Evolutionary conservation across 1,140 invertebrate species (phyloP).

Genomic region (Tribolium castaneum): DNA sequence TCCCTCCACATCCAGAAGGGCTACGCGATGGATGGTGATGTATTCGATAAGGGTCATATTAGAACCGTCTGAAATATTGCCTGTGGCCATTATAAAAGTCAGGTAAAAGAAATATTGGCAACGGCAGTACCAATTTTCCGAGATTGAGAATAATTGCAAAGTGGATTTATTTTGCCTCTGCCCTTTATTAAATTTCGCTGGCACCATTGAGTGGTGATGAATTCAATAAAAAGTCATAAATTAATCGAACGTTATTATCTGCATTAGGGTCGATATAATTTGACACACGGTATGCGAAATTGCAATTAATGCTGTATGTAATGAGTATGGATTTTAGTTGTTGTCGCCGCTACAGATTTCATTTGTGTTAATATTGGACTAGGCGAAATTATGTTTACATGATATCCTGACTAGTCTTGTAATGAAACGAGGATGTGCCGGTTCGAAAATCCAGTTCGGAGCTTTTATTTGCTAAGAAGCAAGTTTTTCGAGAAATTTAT

Average conservation of each 20-base stretch:
- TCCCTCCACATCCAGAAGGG: constrained; percentile 16
- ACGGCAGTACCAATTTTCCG: not conserved
- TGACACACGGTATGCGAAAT: constrained; percentile 11
- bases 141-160: constrained; percentile 22
- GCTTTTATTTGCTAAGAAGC: not conserved
- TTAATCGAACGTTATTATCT: not conserved
- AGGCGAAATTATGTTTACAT: constrained; percentile 4
- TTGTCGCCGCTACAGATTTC: constrained; percentile 7
- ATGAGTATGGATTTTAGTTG: constrained; percentile 20
- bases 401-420: not conserved
- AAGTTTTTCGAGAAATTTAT: constrained; percentile 19
- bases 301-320: constrained; percentile 7
- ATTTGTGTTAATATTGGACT: not conserved
- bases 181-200: not conserved
- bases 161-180: not conserved
- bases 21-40: constrained; percentile 39
- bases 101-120: constrained; percentile 33
- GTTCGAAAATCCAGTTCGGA: not conserved
- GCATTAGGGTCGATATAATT: constrained; percentile 8
- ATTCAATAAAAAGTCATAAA: constrained; percentile 2
- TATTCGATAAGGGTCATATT: constrained; percentile 44
- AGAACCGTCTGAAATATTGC: constrained; percentile 40
- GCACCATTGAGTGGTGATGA: not conserved
- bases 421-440: not conserved
- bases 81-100: constrained; percentile 40